Base-by-base conservation (phyloP, 1,140 invertebrate genomes). In the Vollenhovia emeryi region DNA sequence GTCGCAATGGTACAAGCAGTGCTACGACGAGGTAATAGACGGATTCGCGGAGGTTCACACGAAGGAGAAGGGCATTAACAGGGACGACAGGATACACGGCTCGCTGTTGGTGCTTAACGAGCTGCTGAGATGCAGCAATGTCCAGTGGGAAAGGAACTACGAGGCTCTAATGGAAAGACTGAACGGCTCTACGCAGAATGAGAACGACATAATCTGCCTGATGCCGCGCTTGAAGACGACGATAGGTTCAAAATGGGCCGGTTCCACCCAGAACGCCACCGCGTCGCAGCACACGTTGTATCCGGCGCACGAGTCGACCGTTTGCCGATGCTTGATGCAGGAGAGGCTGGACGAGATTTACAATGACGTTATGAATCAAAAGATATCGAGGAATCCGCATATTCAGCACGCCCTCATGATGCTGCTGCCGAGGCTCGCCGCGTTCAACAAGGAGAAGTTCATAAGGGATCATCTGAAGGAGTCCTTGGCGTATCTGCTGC, bases 71-170 rank as follows among this genome's bases (percentile, higher is more conserved):
- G 97, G 98, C 24, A 96, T 97, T 75, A 97, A 97, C 8, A 96
- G 96, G 87, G 99, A 99, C 91, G 99, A 99, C 93, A 96, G 97
- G 92, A 97, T 98, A 33, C 99, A 99, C 94, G 98, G 99, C 15
- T 98, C 98, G 1, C 95, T 99, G 0, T 95, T 99, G 15, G 98
- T 99, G 15, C 95, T 99, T 2, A 99, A 99, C 95, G 99, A 99
- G 94, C 95, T 99, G 0, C 95, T 99, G 2, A 95, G 99, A 85
- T 99, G 98, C 92, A 98, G 98, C 62, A 99, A 99, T 95, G 96
- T 97, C 3, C 96, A 97, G 62, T 99, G 98, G 97, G 99, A 99
- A 92, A 96, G 96, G 27, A 96, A 97, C 84, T 98, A 98, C 87
- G 96, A 97, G 73, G 95, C 96, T n/a, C 92, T 99, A 2, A 95